A percentile compares a stretch with the other conserved stretches of the same genome.
These are phyloP conservation scores for Cynopterus sphinx DNA, from an alignment of 2,797 vertebrate genomes.

Conservation along the genomic window DNA sequence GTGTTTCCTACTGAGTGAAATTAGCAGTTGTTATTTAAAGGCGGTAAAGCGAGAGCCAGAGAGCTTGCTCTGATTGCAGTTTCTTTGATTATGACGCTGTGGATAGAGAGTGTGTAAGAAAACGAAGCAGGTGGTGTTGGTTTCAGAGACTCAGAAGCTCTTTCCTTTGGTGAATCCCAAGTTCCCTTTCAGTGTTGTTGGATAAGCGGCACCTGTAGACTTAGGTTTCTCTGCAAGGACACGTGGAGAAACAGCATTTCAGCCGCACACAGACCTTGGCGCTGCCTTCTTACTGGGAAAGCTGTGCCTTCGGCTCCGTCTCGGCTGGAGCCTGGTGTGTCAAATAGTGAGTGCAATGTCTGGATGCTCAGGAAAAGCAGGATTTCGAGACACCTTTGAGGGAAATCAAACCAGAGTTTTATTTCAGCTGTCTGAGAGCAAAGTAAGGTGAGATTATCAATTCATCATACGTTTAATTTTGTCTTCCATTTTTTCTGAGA, in stretches of 20 bases:
- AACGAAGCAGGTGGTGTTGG: neutral
- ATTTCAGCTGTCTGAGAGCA: neutral
- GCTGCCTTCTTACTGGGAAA: neutral
- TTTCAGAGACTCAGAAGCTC: slow-evolving; percentile 13
- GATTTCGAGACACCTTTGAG: slow-evolving; percentile 28
- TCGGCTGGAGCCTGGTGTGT: neutral
- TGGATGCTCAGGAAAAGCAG: neutral
- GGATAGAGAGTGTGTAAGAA: neutral
- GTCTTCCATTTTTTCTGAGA: neutral
- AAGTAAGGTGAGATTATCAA: slow-evolving; percentile 33
- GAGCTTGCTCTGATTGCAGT: neutral
- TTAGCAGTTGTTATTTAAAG: slow-evolving; percentile 6
- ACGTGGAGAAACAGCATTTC: neutral
- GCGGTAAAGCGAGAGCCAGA: neutral
- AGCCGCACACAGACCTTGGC: neutral
- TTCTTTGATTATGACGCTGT: neutral
- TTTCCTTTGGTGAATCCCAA: slow-evolving; percentile 27
- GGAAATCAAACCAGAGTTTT: neutral
- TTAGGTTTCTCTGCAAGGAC: neutral
- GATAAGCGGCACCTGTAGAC: neutral
- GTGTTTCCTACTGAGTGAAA: neutral
- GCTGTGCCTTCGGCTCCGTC: neutral
- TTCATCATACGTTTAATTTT: neutral
- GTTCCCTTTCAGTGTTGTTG: slow-evolving; percentile 3
- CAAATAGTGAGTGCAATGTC: neutral